A percentile compares a stretch with the other conserved stretches of the same genome.
These are phyloP conservation scores for Thecocarcelia acutangulata DNA, from an alignment of 2,888 invertebrate species.

Conservation along the genomic window DNA sequence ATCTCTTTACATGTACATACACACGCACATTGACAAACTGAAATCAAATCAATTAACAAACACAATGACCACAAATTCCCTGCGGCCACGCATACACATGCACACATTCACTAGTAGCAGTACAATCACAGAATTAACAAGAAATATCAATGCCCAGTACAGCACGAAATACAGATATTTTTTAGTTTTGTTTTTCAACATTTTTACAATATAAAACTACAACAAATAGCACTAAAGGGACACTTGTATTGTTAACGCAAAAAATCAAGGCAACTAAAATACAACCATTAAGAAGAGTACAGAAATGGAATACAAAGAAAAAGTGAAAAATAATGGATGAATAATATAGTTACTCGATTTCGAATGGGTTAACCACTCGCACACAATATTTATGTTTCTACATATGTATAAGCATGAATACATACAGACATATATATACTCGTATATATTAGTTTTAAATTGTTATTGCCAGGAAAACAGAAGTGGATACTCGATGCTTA, in stretches of 20 bases:
- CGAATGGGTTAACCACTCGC: too few species aligned
- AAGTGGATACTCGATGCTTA: too few species aligned
- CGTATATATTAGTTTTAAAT: too few species aligned
- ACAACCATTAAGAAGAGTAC: background rate
- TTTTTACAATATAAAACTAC: constrained; percentile 18
- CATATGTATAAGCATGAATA: too few species aligned
- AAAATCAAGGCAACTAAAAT: constrained; percentile 2
- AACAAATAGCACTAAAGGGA: constrained; percentile 39
- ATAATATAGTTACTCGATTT: constrained; percentile 1
- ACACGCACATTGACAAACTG: constrained; percentile 38
- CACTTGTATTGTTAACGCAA: constrained; percentile 23
- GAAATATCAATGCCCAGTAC: constrained; percentile 46
- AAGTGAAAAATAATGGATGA: background rate
- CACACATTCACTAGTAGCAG: constrained; percentile 24
- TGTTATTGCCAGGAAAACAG: too few species aligned
- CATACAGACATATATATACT: too few species aligned
- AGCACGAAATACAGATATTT: constrained; percentile 31
- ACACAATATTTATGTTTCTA: too few species aligned
- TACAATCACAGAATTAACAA: constrained; percentile 63
- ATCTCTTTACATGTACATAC: background rate
- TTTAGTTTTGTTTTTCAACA: background rate
- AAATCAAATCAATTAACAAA: constrained; percentile 68
- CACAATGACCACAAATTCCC: constrained; percentile 66
- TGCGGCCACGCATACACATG: constrained; percentile 43
- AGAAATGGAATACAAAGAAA: background rate